Evolutionary conservation across 1,140 invertebrate genomes (phyloP).

Genomic region (Dufourea novaeangliae): DNA sequence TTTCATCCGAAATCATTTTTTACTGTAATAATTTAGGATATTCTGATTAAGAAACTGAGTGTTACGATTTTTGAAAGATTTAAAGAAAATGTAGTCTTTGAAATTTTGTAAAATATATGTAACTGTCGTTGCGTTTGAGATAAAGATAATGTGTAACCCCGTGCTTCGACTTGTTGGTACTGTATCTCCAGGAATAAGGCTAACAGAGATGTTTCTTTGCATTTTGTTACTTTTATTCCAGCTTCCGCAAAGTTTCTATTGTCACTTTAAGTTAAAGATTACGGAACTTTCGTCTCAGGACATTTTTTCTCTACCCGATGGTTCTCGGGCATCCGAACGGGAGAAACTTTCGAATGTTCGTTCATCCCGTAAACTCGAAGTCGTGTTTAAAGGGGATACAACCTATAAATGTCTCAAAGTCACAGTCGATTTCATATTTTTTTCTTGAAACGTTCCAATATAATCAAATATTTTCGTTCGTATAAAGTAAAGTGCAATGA

Average conservation of each 20-base stretch:
- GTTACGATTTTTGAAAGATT: too few relatives aligned
- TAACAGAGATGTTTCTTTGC: not conserved
- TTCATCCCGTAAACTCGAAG: not conserved
- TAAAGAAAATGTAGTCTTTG: too few relatives aligned
- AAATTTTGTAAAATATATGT: too few relatives aligned
- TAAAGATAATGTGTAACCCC: not conserved
- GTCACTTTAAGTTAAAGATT: conserved; percentile 6
- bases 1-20: too few relatives aligned
- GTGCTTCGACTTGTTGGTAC: not conserved
- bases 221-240: not conserved
- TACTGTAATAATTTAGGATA: too few relatives aligned
- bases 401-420: not conserved
- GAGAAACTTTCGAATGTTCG: conserved; percentile 1
- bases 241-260: not conserved
- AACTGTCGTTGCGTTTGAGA: too few relatives aligned
- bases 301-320: not conserved
- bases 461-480: too few relatives aligned
- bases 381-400: not conserved
- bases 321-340: not conserved
- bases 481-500: too few relatives aligned
- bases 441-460: too few relatives aligned
- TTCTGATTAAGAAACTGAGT: too few relatives aligned
- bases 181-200: too few relatives aligned
- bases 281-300: not conserved
- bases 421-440: not conserved